phyloP scores from a whole-genome alignment of 2,888 invertebrate genomes.

The Lamproptera curius region DNA sequence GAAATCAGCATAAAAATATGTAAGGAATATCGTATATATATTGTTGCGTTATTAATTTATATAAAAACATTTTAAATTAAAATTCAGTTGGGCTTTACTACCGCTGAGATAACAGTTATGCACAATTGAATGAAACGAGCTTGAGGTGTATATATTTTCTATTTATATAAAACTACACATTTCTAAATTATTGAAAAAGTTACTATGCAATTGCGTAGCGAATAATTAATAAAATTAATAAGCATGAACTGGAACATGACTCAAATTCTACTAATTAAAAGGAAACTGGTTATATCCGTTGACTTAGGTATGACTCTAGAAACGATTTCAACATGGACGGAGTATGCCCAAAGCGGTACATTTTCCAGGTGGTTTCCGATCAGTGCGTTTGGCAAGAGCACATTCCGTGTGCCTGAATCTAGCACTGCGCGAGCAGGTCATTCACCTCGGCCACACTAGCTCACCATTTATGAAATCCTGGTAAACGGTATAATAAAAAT shows the following conservation, averaged over 20 bases:
- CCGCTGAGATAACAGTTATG: too few relatives aligned
- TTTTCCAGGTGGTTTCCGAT: slow-evolving; percentile 60
- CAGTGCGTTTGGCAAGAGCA: slow-evolving; percentile 66
- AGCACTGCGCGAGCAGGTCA: slow-evolving; percentile 44
- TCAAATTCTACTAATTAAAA: slow-evolving; percentile 5
- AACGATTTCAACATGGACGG: slow-evolving; percentile 14
- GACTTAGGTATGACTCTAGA: background rate
- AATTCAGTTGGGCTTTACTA: too few relatives aligned
- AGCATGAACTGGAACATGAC: background rate
- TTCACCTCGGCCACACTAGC: slow-evolving; percentile 44
- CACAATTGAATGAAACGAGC: too few relatives aligned
- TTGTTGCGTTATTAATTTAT: too few relatives aligned
- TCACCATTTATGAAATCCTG: slow-evolving; percentile 12
- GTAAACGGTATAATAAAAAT: background rate
- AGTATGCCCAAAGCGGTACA: slow-evolving; percentile 42
- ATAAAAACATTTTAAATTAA: too few relatives aligned
- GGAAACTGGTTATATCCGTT: slow-evolving; percentile 1
- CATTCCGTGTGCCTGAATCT: slow-evolving; percentile 64
- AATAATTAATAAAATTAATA: background rate
- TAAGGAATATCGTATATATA: too few relatives aligned
- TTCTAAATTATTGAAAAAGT: too few relatives aligned
- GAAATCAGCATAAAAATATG: too few relatives aligned
- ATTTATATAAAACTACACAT: too few relatives aligned
- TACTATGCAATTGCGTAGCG: slow-evolving; percentile 12
- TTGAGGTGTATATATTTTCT: too few relatives aligned